Evolutionary conservation across 1,140 invertebrate species (phyloP).

Genomic region (Drosophila obscura): DNA sequence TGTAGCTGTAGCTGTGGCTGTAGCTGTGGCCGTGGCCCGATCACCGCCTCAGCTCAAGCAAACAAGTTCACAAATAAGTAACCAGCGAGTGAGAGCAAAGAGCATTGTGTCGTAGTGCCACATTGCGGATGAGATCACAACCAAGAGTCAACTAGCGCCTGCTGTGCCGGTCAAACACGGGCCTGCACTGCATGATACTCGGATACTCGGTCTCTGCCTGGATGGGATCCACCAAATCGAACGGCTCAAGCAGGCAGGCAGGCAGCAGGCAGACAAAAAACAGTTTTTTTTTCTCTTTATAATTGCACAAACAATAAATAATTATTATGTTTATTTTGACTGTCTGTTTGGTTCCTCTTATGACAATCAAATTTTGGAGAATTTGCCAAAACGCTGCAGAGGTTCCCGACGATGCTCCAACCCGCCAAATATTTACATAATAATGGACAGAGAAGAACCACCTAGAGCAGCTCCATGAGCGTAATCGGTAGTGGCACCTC

Average conservation of each 20-base stretch:
- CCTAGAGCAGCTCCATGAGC: too few species aligned
- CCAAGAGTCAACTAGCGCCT: constrained; percentile 49
- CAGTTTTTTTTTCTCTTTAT: constrained; percentile 19
- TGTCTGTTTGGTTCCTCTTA: constrained; percentile 43
- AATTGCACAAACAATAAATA: constrained; percentile 54
- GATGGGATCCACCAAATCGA: too few species aligned
- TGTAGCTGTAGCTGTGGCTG: not conserved
- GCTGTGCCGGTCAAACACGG: constrained; percentile 37
- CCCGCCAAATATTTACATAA: too few species aligned
- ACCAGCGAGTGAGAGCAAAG: constrained; percentile 18
- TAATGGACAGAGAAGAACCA: too few species aligned
- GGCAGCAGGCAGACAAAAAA: too few species aligned
- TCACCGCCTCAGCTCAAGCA: constrained; percentile 31
- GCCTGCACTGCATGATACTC: constrained; percentile 48
- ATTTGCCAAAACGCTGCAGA: too few species aligned
- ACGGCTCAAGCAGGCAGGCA: too few species aligned
- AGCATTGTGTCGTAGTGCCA: constrained; percentile 32
- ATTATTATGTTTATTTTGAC: constrained; percentile 52
- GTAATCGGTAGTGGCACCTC: too few species aligned
- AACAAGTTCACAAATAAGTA: constrained; percentile 64
- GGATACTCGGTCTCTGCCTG: not conserved
- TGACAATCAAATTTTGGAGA: constrained; percentile 13
- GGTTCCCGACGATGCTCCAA: too few species aligned
- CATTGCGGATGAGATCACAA: constrained; percentile 21
- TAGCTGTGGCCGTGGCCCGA: constrained; percentile 27